Evolutionary conservation across 2,888 invertebrate genomes (phyloP).

Genomic region (Aproaerema taeniolella): DNA sequence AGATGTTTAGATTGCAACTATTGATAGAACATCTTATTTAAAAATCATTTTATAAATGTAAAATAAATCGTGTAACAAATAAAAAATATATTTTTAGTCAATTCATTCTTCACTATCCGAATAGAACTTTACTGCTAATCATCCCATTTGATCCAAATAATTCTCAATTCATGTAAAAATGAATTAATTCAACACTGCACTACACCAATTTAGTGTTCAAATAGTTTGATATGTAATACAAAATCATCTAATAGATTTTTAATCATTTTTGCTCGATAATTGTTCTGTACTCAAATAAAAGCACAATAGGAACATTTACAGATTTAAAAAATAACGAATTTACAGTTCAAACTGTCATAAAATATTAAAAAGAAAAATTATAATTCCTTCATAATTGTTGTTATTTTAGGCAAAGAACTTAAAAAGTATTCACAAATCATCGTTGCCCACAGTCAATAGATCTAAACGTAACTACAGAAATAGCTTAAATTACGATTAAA

Average conservation of each 20-base stretch:
- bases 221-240: conserved; percentile 63
- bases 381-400: too few relatives aligned
- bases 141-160: too few relatives aligned
- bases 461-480: conserved; percentile 16
- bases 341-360: too few relatives aligned
- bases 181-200: conserved; percentile 20
- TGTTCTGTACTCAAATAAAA: conserved; percentile 36
- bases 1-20: too few relatives aligned
- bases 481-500: conserved; percentile 24
- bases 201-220: conserved; percentile 37
- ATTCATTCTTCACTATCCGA: too few relatives aligned
- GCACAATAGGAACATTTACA: conserved; percentile 30
- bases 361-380: too few relatives aligned
- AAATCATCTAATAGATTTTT: conserved; percentile 33
- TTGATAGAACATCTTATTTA: too few relatives aligned
- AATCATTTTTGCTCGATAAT: conserved; percentile 47
- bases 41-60: too few relatives aligned
- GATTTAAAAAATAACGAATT: not conserved
- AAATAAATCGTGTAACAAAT: too few relatives aligned
- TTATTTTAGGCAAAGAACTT: not conserved
- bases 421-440: not conserved
- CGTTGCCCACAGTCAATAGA: conserved; percentile 4
- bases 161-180: conserved; percentile 1
- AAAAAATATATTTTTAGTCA: too few relatives aligned
- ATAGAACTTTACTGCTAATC: too few relatives aligned